A percentile compares a stretch with the other conserved stretches of the same genome.
phyloP scores from a whole-genome alignment of 2,888 invertebrate species.

The Lepeophtheirus nordmannii region DNA sequence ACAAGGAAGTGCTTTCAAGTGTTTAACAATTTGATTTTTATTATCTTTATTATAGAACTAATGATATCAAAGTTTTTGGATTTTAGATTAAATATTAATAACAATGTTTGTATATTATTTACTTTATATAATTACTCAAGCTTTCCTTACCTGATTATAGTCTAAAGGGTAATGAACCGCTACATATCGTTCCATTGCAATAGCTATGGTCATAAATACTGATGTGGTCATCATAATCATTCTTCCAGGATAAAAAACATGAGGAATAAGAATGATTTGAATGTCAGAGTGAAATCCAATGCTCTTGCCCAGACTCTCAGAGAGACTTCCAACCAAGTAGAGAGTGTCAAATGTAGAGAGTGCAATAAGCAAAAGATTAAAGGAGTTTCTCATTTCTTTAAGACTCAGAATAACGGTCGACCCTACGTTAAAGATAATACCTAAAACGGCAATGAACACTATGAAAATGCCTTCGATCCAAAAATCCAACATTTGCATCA shows the following conservation, averaged over 20 bases:
- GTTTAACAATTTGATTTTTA: too few relatives aligned
- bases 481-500: slow-evolving; percentile 4
- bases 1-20: too few relatives aligned
- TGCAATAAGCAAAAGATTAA: slow-evolving; percentile 18
- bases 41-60: too few relatives aligned
- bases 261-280: slow-evolving; percentile 7
- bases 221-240: slow-evolving; percentile 12
- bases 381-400: slow-evolving; percentile 9
- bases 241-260: slow-evolving; percentile 1
- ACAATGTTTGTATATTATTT: too few relatives aligned
- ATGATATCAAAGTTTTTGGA: too few relatives aligned
- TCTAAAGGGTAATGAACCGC: slow-evolving; percentile 17
- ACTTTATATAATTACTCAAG: too few relatives aligned
- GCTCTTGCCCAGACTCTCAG: slow-evolving; percentile 13
- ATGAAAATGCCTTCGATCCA: slow-evolving; percentile 9
- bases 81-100: too few relatives aligned
- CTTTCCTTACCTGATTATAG: slow-evolving; percentile 19
- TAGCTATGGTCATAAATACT: slow-evolving; percentile 12
- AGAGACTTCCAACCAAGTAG: slow-evolving; percentile 6
- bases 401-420: not conserved
- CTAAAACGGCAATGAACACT: not conserved
- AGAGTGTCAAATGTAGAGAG: not conserved
- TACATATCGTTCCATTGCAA: slow-evolving; percentile 10
- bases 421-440: slow-evolving; percentile 1
- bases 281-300: not conserved